phyloP scores from a whole-genome alignment of 1,140 invertebrate species.

The Platyscapa corneri region DNA sequence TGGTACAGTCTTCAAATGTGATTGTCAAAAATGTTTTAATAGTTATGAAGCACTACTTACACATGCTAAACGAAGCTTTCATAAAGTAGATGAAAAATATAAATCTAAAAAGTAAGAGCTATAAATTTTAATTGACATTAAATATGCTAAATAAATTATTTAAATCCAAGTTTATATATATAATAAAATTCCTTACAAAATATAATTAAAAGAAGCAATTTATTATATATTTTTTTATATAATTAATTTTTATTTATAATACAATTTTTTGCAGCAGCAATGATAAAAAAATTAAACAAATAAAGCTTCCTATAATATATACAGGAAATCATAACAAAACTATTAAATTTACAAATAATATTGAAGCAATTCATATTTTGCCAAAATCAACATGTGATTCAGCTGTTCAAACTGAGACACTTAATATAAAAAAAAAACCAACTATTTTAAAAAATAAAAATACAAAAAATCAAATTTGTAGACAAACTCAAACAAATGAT shows the following conservation, averaged over 20 bases:
- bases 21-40: slow-evolving; percentile 74
- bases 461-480: slow-evolving; percentile 66
- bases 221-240: too few relatives aligned
- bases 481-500: slow-evolving; percentile 73
- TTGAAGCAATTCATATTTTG: slow-evolving; percentile 57
- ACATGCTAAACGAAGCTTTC: slow-evolving; percentile 75
- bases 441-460: slow-evolving; percentile 57
- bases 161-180: background rate
- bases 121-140: background rate
- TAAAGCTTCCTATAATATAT: background rate
- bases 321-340: slow-evolving; percentile 3
- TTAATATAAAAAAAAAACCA: slow-evolving; percentile 57
- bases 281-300: slow-evolving; percentile 14
- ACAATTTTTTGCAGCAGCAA: slow-evolving; percentile 26
- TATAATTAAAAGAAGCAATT: too few relatives aligned
- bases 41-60: slow-evolving; percentile 77
- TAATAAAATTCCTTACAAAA: too few relatives aligned
- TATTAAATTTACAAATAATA: slow-evolving; percentile 47
- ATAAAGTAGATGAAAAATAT: slow-evolving; percentile 70
- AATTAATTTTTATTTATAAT: background rate
- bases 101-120: slow-evolving; percentile 62
- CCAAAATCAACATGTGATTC: slow-evolving; percentile 65
- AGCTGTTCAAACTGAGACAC: slow-evolving; percentile 70
- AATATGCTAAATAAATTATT: background rate
- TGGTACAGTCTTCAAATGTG: slow-evolving; percentile 74